These are phyloP conservation scores for Gallinago nigripennis DNA, from an alignment of 2,797 vertebrate species.

Conservation along the genomic window DNA sequence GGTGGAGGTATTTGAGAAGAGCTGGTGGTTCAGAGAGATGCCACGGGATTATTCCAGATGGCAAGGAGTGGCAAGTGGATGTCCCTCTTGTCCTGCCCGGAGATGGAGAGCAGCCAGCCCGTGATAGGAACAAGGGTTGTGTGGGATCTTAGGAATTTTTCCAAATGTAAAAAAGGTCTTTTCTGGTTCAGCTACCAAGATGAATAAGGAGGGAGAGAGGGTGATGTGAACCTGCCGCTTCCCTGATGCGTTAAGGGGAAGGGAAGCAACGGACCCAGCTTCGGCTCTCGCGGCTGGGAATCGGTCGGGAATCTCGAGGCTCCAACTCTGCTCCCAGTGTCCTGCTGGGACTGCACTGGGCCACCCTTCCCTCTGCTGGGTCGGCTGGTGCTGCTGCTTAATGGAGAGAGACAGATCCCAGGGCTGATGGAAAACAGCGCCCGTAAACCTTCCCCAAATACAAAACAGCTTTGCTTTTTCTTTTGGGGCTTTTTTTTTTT, in stretches of 20 bases:
- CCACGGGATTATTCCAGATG: background rate
- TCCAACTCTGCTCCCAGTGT: background rate
- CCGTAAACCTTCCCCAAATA: background rate
- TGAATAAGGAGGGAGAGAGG: too few relatives aligned
- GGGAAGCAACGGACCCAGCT: rapidly evolving
- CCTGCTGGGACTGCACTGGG: background rate
- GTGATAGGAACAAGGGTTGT: background rate
- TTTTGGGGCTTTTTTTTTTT: background rate
- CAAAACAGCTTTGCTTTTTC: background rate
- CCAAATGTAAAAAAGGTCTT: rapidly evolving
- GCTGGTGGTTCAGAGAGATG: background rate
- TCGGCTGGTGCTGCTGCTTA: background rate
- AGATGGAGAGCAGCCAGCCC: background rate
- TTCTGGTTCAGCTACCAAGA: background rate
- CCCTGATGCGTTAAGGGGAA: background rate
- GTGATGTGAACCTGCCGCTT: background rate
- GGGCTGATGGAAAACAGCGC: background rate
- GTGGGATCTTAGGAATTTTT: background rate
- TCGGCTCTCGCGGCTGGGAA: background rate
- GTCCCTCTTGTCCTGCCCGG: background rate
- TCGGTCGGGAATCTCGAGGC: rapidly evolving
- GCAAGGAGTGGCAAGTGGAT: background rate
- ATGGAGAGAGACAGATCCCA: background rate
- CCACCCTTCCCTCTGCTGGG: rapidly evolving
- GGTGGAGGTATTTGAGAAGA: background rate